Percentiles rank a stretch among this genome's conserved stretches.
phyloP scores from a whole-genome alignment of 2,113 vertebrate genomes.

The Origma solitaria region DNA sequence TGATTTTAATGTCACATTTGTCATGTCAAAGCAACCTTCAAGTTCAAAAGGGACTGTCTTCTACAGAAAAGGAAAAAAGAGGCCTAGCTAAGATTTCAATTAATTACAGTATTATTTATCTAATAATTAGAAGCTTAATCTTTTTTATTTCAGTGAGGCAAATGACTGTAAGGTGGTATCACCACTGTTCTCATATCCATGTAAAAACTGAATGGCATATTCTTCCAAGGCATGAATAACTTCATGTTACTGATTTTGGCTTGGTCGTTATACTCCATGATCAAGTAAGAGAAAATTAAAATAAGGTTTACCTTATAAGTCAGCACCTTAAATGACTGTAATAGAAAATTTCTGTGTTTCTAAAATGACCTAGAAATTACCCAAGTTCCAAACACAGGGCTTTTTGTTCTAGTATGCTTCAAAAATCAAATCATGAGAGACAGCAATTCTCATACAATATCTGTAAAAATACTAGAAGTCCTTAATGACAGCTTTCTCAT shows the following conservation, averaged over 20 bases:
- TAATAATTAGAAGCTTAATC: background rate
- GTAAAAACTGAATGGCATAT: background rate
- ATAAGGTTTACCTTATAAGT: background rate
- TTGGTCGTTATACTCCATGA: background rate
- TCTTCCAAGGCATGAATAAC: background rate
- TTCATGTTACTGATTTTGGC: background rate
- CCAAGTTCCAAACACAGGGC: background rate
- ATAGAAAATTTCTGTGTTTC: background rate
- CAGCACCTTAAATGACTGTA: background rate
- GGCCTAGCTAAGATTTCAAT: background rate
- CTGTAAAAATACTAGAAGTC: background rate
- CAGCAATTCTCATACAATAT: background rate
- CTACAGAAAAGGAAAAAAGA: background rate
- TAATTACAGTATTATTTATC: background rate
- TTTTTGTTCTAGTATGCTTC: background rate
- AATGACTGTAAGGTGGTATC: background rate
- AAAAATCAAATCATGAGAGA: background rate
- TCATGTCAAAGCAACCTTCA: background rate
- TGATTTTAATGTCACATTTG: background rate
- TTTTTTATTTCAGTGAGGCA: background rate
- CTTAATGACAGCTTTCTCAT: background rate
- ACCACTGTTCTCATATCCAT: background rate
- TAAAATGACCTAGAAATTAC: background rate
- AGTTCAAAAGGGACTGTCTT: background rate
- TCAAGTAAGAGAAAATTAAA: background rate